Conservation (phyloP, 2,888 invertebrate species). For the Stictocephala bisonia region DNA sequence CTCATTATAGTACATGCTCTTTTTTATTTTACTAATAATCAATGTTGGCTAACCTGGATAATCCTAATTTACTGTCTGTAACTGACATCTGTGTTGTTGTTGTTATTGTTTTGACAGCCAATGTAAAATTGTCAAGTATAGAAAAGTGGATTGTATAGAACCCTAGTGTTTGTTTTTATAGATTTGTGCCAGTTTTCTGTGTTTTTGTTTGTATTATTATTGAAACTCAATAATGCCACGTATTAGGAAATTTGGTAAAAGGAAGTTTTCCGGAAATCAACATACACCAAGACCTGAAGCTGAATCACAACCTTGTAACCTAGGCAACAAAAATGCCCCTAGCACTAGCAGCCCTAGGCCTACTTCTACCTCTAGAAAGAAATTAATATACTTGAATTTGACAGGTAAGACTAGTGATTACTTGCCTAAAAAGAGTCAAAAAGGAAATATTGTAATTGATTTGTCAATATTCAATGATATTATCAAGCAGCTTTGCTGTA, state of each 20-base stretch:
- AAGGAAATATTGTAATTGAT: neutral
- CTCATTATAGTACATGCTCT: too few relatives aligned
- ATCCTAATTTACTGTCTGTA: too few relatives aligned
- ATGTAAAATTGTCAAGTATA: too few relatives aligned
- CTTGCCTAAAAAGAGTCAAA: slow-evolving; percentile 3
- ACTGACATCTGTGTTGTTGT: too few relatives aligned
- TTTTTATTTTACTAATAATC: too few relatives aligned
- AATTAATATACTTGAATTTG: neutral
- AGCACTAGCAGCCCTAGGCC: neutral
- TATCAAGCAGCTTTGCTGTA: slow-evolving; percentile 7
- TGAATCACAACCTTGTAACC: slow-evolving; percentile 5
- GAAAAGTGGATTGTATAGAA: too few relatives aligned
- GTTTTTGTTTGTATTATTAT: slow-evolving; percentile 13
- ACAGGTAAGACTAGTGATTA: slow-evolving; percentile 1
- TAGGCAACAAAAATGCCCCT: slow-evolving; percentile 10
- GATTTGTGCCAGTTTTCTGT: too few relatives aligned
- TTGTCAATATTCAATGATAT: neutral
- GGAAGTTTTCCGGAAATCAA: neutral
- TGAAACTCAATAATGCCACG: neutral
- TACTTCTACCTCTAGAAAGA: neutral
- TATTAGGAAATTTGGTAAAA: neutral
- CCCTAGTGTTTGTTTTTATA: too few relatives aligned
- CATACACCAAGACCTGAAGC: neutral
- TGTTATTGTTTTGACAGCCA: too few relatives aligned
- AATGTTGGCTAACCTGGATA: too few relatives aligned